phyloP scores from a whole-genome alignment of 2,797 vertebrate genomes.

The Molossus molossus region DNA sequence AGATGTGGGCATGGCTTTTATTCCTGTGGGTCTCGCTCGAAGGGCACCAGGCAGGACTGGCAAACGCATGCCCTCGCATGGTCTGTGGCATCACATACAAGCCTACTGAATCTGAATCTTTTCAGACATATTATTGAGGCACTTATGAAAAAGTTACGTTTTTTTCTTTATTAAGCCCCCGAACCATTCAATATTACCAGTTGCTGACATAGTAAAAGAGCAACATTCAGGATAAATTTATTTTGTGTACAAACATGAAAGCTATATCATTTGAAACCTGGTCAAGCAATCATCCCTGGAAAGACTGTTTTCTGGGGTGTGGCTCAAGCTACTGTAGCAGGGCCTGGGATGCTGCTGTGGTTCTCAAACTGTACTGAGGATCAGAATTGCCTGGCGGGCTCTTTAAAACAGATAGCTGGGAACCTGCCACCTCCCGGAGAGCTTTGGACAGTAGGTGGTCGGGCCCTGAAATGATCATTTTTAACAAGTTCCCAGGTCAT shows the following conservation, averaged over 20 bases:
- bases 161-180: slow-evolving; percentile 24
- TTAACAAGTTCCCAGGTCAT: not conserved
- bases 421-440: not conserved
- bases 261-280: not conserved
- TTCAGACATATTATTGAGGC: not conserved
- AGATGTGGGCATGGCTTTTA: slow-evolving; percentile 54
- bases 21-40: not conserved
- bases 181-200: not conserved
- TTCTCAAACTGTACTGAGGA: slow-evolving; percentile 50
- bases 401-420: not conserved
- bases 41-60: not conserved
- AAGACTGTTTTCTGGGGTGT: not conserved
- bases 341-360: not conserved
- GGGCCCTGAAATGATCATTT: slow-evolving; percentile 13
- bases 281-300: not conserved
- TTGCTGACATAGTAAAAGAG: not conserved
- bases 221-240: not conserved
- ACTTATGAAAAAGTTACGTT: not conserved
- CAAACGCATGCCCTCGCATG: rapidly evolving
- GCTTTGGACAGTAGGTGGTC: not conserved
- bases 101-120: not conserved
- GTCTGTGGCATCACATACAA: not conserved
- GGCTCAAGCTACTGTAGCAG: not conserved
- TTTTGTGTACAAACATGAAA: slow-evolving; percentile 22
- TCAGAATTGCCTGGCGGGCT: slow-evolving; percentile 32